These are phyloP conservation scores for Anthonomus grandis DNA, from an alignment of 1,140 invertebrate species.

Conservation along the genomic window DNA sequence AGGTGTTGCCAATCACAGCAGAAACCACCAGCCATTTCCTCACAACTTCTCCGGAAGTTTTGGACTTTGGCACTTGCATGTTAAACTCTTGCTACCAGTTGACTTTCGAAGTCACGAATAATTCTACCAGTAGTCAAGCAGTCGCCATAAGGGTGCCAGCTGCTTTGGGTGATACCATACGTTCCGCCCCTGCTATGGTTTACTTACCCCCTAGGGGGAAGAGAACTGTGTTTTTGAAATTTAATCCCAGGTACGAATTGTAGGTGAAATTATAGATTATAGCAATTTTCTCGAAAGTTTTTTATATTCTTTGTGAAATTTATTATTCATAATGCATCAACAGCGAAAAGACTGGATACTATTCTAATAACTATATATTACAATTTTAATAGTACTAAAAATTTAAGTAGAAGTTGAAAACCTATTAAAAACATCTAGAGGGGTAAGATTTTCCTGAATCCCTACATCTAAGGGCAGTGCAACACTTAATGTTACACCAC, in stretches of 20 bases:
- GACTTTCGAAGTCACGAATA: constrained; percentile 31
- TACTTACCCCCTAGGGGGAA: constrained; percentile 22
- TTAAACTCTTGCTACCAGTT: constrained; percentile 37
- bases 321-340: not conserved
- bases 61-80: constrained; percentile 37
- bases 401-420: too few relatives aligned
- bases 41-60: constrained; percentile 17
- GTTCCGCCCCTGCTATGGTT: constrained; percentile 16
- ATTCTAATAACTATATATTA: too few relatives aligned
- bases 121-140: constrained; percentile 23
- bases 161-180: constrained; percentile 28
- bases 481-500: too few relatives aligned
- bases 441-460: too few relatives aligned
- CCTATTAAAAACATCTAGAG: too few relatives aligned
- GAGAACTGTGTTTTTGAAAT: constrained; percentile 28
- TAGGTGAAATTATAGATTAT: not conserved
- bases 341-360: too few relatives aligned
- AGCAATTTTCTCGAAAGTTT: not conserved
- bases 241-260: constrained; percentile 28
- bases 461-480: too few relatives aligned
- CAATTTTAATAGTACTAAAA: too few relatives aligned
- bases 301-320: not conserved
- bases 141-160: constrained; percentile 32
- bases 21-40: constrained; percentile 36
- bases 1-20: constrained; percentile 29